A percentile compares a stretch with the other conserved stretches of the same genome.
Evolutionary conservation across 2,113 vertebrate genomes (phyloP).

Genomic region (Melanostigma gelatinosum): DNA sequence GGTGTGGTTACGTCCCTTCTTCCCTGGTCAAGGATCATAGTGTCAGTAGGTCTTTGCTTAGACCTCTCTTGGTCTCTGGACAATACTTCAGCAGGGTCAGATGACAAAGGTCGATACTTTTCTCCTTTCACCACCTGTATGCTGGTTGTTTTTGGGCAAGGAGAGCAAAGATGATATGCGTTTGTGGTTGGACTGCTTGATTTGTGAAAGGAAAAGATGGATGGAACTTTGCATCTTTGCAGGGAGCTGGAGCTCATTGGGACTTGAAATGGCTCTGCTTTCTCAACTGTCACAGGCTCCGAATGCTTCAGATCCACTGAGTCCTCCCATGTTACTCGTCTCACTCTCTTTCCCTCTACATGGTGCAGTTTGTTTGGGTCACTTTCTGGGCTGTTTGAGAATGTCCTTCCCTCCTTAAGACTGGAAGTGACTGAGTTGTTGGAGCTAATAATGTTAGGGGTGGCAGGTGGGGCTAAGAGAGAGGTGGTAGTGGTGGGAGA

Average conservation of each 20-base stretch:
- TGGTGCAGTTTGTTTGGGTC: slow-evolving; percentile 49
- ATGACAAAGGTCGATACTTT: slow-evolving; percentile 57
- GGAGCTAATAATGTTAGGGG: slow-evolving; percentile 53
- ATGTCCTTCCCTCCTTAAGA: slow-evolving; percentile 35
- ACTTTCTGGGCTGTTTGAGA: slow-evolving; percentile 55
- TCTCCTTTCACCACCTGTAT: slow-evolving; percentile 47
- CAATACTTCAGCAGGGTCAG: slow-evolving; percentile 45
- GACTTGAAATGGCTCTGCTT: slow-evolving; percentile 18
- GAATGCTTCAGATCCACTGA: slow-evolving; percentile 50
- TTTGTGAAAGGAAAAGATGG: slow-evolving; percentile 73
- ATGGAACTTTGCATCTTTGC: slow-evolving; percentile 39
- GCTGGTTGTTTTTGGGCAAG: slow-evolving; percentile 36
- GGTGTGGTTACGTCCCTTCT: slow-evolving; percentile 7
- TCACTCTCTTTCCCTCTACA: slow-evolving; percentile 56
- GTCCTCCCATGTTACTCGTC: slow-evolving; percentile 70
- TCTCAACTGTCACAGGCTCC: slow-evolving; percentile 32
- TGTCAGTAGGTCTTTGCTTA: slow-evolving; percentile 15
- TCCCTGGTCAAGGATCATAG: slow-evolving; percentile 48
- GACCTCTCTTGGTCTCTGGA: slow-evolving; percentile 31
- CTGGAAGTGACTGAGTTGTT: slow-evolving; percentile 33
- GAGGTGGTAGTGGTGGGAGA: slow-evolving; percentile 17
- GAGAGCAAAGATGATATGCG: slow-evolving; percentile 23
- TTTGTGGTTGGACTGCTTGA: slow-evolving; percentile 46
- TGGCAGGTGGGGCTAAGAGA: slow-evolving; percentile 65
- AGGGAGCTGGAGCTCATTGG: slow-evolving; percentile 38